Base-by-base conservation (phyloP, 1,140 invertebrate genomes). In the Zaprionus lachaisei region DNA sequence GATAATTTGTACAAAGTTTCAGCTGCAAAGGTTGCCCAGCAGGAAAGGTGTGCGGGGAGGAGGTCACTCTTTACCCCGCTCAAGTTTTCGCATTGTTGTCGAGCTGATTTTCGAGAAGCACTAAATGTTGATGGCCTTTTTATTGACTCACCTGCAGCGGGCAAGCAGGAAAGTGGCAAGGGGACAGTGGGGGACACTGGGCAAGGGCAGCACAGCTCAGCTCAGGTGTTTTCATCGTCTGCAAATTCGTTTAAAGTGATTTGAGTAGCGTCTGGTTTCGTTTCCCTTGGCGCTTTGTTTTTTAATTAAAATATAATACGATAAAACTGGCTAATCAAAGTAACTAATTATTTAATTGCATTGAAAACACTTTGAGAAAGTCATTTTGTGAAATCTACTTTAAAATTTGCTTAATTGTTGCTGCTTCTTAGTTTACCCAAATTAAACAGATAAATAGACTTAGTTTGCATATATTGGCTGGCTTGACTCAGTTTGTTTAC, bases 1-100 rank as follows among this genome's bases (percentile, higher is more conserved):
- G 73, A 87, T 87, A 87, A 89, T 87, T 87, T 87, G 83, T 89
- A 70, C 77, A 80, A 78, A 83, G 67, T 75, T 87, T 83, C 31
- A 72, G 77, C 57, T 72, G 49, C 70, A 70, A 72, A 28, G 9
- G n/a, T 9, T 17, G 14, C 11, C 28, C 20, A 28, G 22, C 5
- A 11, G 28, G 31, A 9, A 20, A 24, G 49, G 17, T 17, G 7
- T 14, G 31, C 5, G 20, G 31, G 51, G 2, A 17, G 17, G 5
- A 44, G 24, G 41, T 38, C 65, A 70, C 37, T 63, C 67, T 70
- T 55, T 51, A 51, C 44, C 12, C 34, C 44, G 37, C 64, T 61
- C 17, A 37, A 60, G 31, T 66, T 68, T 72, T 67, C 26, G 56
- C 57, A 57, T 67, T 79, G 31, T 60, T 56, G 71, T 63, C 58